Base-by-base conservation (phyloP, 2,797 vertebrate species). In the Eulemur albifrons region DNA sequence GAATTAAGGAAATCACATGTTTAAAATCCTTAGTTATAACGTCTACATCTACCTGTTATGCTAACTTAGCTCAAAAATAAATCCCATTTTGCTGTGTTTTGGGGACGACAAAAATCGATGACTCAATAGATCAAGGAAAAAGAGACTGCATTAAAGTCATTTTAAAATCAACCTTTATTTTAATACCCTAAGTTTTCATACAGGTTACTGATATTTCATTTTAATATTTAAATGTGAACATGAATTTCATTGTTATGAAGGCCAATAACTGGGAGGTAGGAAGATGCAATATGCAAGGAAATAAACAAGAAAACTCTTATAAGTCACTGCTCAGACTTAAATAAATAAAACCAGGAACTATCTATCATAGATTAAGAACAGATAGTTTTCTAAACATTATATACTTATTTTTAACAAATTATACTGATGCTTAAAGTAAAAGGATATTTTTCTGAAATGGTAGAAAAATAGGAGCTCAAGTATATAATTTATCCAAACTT, bases 11-110 rank as follows among this genome's bases (percentile, higher is more conserved):
- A 25, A 59, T n/a, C 54, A 77, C 70, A 76, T 57, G 18, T 61
- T 67, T 72, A 54, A 83, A 95, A 57, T 90, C 59, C 59, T 79
- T 63, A 93, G 48, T 27, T n/a, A 15, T 35, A 81, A 50, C n/a
- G 82, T 88, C 40, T 21, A 32, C 15, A 45, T 43, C 57, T 94
- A 54, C 38, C 32, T 90, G 61, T 30, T 35, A 88, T 30, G 54
- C 21, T 76, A 50, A 79, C 57, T 93, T 93, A 89, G 83, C 65
- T 23, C 27, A 93, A 93, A 73, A 45, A 90, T 61, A 81, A 93
- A 88, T 57, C 20, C 15, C 23, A 79, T 30, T 86, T 70, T 92
- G 11, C n/a, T 89, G 2, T 90, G 35, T 81, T 72, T 50, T 43
- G 84, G 23, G 45, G 65, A 82, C 35, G 32, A 85, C 43, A 76